Base-by-base conservation (phyloP, 2,797 vertebrate species). In the Danio albolineatus region DNA sequence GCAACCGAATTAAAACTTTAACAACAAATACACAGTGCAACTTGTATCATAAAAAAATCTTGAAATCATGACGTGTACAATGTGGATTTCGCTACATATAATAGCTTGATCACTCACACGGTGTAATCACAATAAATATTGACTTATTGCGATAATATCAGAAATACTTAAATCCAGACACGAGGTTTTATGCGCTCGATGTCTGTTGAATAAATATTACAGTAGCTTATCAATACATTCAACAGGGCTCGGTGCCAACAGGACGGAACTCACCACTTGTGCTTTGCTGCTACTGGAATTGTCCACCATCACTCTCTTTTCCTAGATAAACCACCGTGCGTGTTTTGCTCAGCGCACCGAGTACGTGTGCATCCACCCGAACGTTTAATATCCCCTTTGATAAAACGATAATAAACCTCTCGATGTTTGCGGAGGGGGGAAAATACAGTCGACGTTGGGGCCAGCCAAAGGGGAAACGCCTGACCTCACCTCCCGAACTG, bases 211-310 rank as follows among this genome's bases (percentile, higher is more conserved):
- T 2, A 54, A 57, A 57, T 46, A 12, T 56, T 62, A 82, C 73
- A 76, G 60, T 56, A 65, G 65, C 44, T 13, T 76, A 79, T 75
- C 59, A 53, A 76, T 78, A 10, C 36, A 38, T 44, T 82, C 49
- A 74, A 72, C 54, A 78, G 79, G 76, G 81, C 59, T 71, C 61
- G 56, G 53, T 72, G 67, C 77, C 80, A 82, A 66, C 65, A 49
- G 54, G 65, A 89, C 88, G 89, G 89, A 85, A 93, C 94, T 95
- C 90, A 95, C 94, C 94, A 90, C 94, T 90, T 94, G 93, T 82
- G 91, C 90, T 90, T 92, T 94, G 82, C 88, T 85, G 86, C 85
- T 87, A 75, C 84, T 86, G 16, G 92, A 92, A 87, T 90, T 93
- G 91, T 95, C 92, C 93, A 94, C 94, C 92, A 90, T 84, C 89